These are phyloP conservation scores for Phalera bucephala DNA, from an alignment of 2,888 invertebrate genomes.

Conservation along the genomic window DNA sequence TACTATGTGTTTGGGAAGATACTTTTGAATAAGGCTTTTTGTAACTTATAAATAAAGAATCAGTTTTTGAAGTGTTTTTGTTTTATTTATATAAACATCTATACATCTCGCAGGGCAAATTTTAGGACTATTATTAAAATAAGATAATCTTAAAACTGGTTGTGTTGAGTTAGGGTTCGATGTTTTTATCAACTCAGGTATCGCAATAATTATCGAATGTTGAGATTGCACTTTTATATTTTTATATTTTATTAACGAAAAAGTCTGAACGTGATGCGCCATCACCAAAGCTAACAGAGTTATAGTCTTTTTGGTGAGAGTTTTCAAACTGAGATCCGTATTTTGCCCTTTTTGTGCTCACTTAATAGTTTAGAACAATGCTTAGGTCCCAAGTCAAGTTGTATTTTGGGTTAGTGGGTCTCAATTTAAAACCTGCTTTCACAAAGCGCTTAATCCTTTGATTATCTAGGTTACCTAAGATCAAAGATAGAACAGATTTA, in stretches of 20 bases:
- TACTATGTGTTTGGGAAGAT: slow-evolving; percentile 1
- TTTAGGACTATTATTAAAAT: background rate
- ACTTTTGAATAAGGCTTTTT: slow-evolving; percentile 3
- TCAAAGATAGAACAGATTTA: slow-evolving; percentile 6
- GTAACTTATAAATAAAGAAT: background rate
- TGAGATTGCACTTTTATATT: slow-evolving; percentile 1
- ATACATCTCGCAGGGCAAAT: slow-evolving; percentile 2
- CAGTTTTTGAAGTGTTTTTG: background rate
- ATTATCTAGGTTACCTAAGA: slow-evolving; percentile 4
- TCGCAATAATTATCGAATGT: background rate
- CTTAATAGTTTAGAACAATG: slow-evolving; percentile 5
- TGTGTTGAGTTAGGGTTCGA: background rate
- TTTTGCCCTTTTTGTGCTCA: slow-evolving; percentile 4
- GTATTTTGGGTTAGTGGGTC: slow-evolving; percentile 6
- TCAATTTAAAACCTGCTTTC: slow-evolving; percentile 5
- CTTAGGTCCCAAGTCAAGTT: slow-evolving; percentile 9
- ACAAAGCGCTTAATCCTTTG: slow-evolving; percentile 8
- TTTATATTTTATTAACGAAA: slow-evolving; percentile 1
- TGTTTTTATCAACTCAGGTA: slow-evolving; percentile 3
- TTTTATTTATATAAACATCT: background rate
- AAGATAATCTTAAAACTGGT: slow-evolving; percentile 4
- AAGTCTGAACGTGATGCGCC: slow-evolving; percentile 1
- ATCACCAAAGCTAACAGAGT: slow-evolving; percentile 1
- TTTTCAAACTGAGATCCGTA: slow-evolving; percentile 3
- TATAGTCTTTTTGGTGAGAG: background rate